phyloP scores from a whole-genome alignment of 2,888 invertebrate species.

The Deilephila elpenor region DNA sequence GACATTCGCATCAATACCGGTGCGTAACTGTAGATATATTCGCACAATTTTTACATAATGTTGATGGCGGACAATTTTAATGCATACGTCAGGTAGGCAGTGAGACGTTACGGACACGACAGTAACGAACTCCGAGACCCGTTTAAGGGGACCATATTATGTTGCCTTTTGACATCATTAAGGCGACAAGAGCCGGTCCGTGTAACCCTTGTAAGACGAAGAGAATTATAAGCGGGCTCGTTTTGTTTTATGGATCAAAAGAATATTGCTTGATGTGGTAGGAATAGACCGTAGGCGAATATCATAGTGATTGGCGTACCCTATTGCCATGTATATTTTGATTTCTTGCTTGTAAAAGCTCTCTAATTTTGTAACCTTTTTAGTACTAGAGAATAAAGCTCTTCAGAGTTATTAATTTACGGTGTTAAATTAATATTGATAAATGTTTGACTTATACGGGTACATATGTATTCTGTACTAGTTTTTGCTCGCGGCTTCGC shows the following conservation, averaged over 20 bases:
- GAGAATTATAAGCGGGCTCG: conserved; percentile 37
- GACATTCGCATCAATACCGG: conserved; percentile 18
- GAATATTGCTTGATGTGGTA: background rate
- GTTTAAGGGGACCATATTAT: conserved; percentile 75
- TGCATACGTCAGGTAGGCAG: conserved; percentile 64
- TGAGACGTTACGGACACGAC: conserved; percentile 73
- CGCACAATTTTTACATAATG: conserved; percentile 61
- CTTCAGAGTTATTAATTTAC: too few species aligned
- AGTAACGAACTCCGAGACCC: conserved; percentile 76
- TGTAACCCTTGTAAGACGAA: conserved; percentile 48
- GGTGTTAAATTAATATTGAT: too few species aligned
- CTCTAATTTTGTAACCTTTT: background rate
- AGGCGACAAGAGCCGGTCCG: conserved; percentile 57
- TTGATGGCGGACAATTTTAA: conserved; percentile 51
- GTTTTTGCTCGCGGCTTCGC: too few species aligned
- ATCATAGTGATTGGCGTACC: background rate
- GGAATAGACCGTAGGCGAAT: background rate
- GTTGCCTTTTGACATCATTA: conserved; percentile 82
- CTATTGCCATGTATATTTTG: background rate
- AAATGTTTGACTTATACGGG: too few species aligned
- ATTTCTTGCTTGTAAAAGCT: too few species aligned
- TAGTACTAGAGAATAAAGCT: too few species aligned
- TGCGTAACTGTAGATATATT: conserved; percentile 45
- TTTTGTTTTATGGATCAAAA: conserved; percentile 21
- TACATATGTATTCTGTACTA: too few species aligned